Percentiles rank a stretch among this genome's conserved stretches.
Conservation (phyloP, 2,113 vertebrate genomes). For the Kobus ellipsiprymnus region DNA sequence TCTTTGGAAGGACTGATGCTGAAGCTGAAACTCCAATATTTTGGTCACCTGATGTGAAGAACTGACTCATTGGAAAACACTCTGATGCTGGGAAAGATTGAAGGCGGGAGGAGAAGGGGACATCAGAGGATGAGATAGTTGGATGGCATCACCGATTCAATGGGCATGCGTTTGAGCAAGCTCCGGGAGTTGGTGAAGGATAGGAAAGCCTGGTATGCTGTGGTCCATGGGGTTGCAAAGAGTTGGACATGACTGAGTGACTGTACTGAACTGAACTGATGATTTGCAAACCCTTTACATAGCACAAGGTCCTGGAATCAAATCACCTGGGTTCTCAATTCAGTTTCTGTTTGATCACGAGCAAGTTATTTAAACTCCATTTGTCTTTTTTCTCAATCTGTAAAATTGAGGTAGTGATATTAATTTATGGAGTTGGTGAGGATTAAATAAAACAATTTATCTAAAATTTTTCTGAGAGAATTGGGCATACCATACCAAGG, state of each 20-base stretch:
- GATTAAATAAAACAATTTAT: background rate
- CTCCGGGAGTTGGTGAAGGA: fast-evolving
- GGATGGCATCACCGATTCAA: background rate
- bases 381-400: background rate
- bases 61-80: background rate
- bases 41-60: background rate
- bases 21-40: background rate
- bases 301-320: background rate
- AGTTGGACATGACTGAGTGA: background rate
- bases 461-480: background rate
- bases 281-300: background rate
- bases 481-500: background rate
- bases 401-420: background rate
- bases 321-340: background rate
- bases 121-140: background rate
- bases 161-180: background rate
- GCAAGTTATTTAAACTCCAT: background rate
- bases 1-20: background rate
- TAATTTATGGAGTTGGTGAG: background rate
- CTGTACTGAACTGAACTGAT: background rate
- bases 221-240: background rate
- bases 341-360: background rate
- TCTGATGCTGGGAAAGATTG: background rate
- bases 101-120: background rate
- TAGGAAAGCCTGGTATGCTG: background rate